Percentiles rank a stretch among this genome's conserved stretches.
These are phyloP conservation scores for Coleophora deauratella DNA, from an alignment of 2,888 invertebrate genomes.

Conservation along the genomic window DNA sequence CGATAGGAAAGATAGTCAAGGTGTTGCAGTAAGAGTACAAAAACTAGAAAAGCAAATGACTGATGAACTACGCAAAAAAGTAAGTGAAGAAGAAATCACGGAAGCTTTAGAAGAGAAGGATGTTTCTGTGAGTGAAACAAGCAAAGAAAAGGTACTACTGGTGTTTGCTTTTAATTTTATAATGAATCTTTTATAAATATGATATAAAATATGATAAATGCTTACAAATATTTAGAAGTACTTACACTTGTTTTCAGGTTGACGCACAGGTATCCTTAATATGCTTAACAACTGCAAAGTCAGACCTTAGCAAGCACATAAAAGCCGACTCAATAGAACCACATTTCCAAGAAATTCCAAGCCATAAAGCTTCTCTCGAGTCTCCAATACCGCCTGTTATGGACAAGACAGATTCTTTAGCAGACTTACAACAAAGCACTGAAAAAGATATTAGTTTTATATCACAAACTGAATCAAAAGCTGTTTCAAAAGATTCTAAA, in stretches of 20 bases:
- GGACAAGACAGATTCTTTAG: conserved; percentile 61
- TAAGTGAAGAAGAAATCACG: conserved; percentile 51
- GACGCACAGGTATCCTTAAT: conserved; percentile 48
- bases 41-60: conserved; percentile 45
- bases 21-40: conserved; percentile 27
- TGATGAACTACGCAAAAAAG: conserved; percentile 42
- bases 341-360: conserved; percentile 45
- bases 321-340: conserved; percentile 64
- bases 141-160: conserved; percentile 42
- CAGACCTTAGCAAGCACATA: conserved; percentile 55
- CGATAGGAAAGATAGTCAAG: conserved; percentile 35
- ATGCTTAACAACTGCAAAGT: conserved; percentile 50
- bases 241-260: conserved; percentile 33
- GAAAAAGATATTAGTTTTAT: conserved; percentile 65
- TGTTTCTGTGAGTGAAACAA: conserved; percentile 37
- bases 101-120: conserved; percentile 54
- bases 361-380: conserved; percentile 52
- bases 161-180: neutral
- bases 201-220: neutral
- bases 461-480: conserved; percentile 68
- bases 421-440: conserved; percentile 63
- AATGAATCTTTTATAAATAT: neutral
- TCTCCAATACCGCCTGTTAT: conserved; percentile 51
- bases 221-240: neutral
- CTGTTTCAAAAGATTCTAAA: conserved; percentile 61